Evolutionary conservation across 2,888 invertebrate genomes (phyloP).

Genomic region (Cosmopolites sordidus): DNA sequence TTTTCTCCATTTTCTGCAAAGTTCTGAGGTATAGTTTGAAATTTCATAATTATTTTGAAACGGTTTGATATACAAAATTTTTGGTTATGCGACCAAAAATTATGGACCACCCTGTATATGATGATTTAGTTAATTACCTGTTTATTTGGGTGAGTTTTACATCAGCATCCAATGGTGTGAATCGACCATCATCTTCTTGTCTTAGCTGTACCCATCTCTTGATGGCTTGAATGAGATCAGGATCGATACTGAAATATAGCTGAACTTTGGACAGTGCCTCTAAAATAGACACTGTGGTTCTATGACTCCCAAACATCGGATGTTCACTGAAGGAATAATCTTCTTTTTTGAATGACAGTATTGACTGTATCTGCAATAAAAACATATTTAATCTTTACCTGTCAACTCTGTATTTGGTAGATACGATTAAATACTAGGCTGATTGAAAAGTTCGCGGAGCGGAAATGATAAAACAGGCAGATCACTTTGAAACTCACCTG

Average conservation of each 20-base stretch:
- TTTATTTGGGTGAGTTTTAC: constrained; percentile 45
- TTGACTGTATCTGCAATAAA: constrained; percentile 54
- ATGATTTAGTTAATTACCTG: too few species aligned
- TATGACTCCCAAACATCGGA: constrained; percentile 58
- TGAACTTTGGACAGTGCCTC: constrained; percentile 60
- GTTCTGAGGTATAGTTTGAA: too few species aligned
- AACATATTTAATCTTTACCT: background rate
- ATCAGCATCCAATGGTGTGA: constrained; percentile 57
- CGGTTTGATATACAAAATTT: too few species aligned
- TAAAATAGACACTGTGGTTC: constrained; percentile 57
- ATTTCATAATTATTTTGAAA: too few species aligned
- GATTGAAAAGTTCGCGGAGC: too few species aligned
- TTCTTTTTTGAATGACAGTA: constrained; percentile 59
- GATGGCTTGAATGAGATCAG: constrained; percentile 56
- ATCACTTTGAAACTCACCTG: too few species aligned
- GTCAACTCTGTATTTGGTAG: too few species aligned
- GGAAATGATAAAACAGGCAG: too few species aligned
- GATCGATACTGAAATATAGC: constrained; percentile 59
- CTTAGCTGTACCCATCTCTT: constrained; percentile 60
- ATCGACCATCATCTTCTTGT: constrained; percentile 59
- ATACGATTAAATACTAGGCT: too few species aligned
- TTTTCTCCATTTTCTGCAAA: too few species aligned
- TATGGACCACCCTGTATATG: too few species aligned
- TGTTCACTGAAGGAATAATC: constrained; percentile 67
- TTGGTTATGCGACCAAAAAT: too few species aligned